phyloP scores from a whole-genome alignment of 2,797 vertebrate genomes.

The Bradypus variegatus region DNA sequence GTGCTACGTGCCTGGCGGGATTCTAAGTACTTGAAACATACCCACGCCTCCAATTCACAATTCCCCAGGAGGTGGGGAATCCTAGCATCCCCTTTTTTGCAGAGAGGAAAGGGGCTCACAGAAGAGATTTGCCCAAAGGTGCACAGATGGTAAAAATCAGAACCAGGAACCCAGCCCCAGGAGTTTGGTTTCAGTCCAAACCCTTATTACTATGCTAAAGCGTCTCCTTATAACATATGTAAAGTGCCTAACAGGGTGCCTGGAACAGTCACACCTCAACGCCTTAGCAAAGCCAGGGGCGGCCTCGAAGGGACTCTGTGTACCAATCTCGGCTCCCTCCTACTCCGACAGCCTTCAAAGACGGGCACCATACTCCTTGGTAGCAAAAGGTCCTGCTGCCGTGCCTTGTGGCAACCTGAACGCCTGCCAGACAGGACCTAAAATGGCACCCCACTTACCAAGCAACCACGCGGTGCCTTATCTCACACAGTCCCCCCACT shows the following conservation, averaged over 20 bases:
- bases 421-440: too few relatives aligned
- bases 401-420: background rate
- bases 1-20: background rate
- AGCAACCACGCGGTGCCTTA: rapidly evolving
- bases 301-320: background rate
- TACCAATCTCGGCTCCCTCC: background rate
- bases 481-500: background rate
- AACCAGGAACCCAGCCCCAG: background rate
- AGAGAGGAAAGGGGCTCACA: background rate
- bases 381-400: too few relatives aligned
- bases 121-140: background rate
- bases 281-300: background rate
- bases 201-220: background rate
- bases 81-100: too few relatives aligned
- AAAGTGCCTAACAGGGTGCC: background rate
- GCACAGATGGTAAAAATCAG: background rate
- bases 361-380: background rate
- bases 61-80: background rate
- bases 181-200: background rate
- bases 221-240: background rate
- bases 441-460: too few relatives aligned
- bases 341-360: background rate
- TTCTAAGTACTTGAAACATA: background rate
- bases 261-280: background rate
- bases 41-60: background rate